A percentile compares a stretch with the other conserved stretches of the same genome.
Conservation (phyloP, 2,888 invertebrate species). For the Esperia sulphurella region DNA sequence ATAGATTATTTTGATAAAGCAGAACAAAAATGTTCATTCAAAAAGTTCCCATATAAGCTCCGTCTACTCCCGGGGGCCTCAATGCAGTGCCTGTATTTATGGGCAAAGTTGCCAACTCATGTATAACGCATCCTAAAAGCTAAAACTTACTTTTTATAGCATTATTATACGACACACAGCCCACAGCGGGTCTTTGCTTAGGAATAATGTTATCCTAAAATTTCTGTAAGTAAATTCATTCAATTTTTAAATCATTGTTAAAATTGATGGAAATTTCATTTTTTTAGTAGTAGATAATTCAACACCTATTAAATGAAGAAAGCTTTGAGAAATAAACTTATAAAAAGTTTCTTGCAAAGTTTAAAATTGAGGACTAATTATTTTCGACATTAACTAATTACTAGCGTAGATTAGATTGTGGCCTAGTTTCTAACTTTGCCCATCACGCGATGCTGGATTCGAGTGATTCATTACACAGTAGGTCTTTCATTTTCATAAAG, state of each 20-base stretch:
- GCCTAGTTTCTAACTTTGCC: neutral
- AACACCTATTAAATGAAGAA: too few species aligned
- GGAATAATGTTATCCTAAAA: conserved; percentile 3
- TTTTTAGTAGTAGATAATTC: too few species aligned
- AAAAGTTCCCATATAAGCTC: conserved; percentile 10
- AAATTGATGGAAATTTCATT: too few species aligned
- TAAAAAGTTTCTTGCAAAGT: neutral
- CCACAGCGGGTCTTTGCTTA: conserved; percentile 17
- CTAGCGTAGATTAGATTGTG: too few species aligned
- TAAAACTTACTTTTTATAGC: conserved; percentile 28
- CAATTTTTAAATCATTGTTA: too few species aligned
- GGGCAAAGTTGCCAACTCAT: conserved; percentile 26
- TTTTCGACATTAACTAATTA: neutral
- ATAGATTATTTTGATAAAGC: neutral
- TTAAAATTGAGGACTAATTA: neutral
- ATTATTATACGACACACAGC: conserved; percentile 28
- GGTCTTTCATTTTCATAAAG: conserved; percentile 56
- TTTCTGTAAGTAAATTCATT: neutral
- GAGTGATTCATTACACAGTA: conserved; percentile 24
- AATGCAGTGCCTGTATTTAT: conserved; percentile 30
- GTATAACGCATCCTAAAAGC: conserved; percentile 25
- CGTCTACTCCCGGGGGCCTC: conserved; percentile 9
- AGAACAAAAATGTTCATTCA: neutral
- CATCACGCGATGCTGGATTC: conserved; percentile 2
- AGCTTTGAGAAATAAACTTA: too few species aligned